phyloP scores from a whole-genome alignment of 1,140 invertebrate genomes.

The Pinna nobilis region DNA sequence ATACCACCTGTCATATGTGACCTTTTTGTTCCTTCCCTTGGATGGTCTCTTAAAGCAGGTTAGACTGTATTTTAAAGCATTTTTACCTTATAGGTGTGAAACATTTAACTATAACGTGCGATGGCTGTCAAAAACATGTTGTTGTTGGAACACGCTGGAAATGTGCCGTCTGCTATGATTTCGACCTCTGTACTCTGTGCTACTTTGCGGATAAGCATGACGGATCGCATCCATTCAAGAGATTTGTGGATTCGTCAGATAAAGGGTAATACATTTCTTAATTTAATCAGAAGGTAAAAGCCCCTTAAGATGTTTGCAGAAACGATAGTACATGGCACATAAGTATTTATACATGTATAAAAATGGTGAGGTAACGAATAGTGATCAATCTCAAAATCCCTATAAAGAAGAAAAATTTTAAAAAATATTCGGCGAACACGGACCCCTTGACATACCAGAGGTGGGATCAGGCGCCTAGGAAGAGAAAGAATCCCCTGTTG shows the following conservation, averaged over 20 bases:
- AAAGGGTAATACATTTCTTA: background rate
- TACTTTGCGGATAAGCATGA: constrained; percentile 56
- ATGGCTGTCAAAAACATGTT: constrained; percentile 40
- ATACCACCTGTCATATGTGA: too few species aligned
- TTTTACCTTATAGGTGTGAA: constrained; percentile 47
- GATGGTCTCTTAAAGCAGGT: background rate
- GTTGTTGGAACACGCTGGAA: constrained; percentile 59
- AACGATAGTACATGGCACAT: too few species aligned
- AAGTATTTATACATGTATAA: too few species aligned
- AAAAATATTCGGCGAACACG: too few species aligned
- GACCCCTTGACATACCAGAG: too few species aligned
- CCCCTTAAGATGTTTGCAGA: background rate
- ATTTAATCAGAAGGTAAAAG: background rate
- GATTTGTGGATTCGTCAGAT: constrained; percentile 8
- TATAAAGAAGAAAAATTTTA: too few species aligned
- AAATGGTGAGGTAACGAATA: too few species aligned
- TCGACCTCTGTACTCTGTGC: constrained; percentile 54
- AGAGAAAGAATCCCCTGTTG: too few species aligned
- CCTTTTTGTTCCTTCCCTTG: background rate
- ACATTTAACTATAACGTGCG: constrained; percentile 47
- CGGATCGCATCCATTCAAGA: constrained; percentile 48
- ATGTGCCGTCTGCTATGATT: constrained; percentile 53
- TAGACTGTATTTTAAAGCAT: background rate
- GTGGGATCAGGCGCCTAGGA: too few species aligned
- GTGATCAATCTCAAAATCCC: too few species aligned